Base-by-base conservation (phyloP, 2,888 invertebrate species). In the Synergus japonicus region DNA sequence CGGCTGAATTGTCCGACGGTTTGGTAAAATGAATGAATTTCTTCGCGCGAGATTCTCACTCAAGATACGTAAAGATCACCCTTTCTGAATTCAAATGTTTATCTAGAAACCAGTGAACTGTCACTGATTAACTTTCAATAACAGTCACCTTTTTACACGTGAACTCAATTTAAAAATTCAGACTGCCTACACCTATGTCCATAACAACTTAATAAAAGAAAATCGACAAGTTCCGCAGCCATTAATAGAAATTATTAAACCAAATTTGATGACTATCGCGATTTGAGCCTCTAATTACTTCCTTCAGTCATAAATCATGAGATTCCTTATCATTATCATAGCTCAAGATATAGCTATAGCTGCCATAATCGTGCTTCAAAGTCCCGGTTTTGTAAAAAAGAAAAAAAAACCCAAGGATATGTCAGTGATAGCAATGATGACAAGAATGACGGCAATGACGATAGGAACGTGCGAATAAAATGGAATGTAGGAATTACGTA, bases 401-500 rank as follows among this genome's bases (percentile, higher is more conserved):
- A 69, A 29, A 29, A 29, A 29, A n/a, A 69, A 54, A 46, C 9
- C 37, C 5, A 49, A 41, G 43, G n/a, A 41, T 66, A 66, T 66
- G 43, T 66, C 4, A 44, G 18, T 44, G 66, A 18, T 44, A n/a
- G 43, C 10, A n/a, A 18, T 10, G 18, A 66, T 18, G 66, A 66
- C 10, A n/a, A 44, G 66, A 66, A 66, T 43, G 66, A 18, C 18
- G 29, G 54, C 41, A 15, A 73, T 58, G 73, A 41, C 54, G 18
- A 18, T 73, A 54, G 54, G 54, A 18, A 18, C 10, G 73, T 73
- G 54, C 73, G 37, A 73, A 73, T 41, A 54, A 54, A 58, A 58
- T 58, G 37, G 37, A 73, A 37, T 73, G 41, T 73, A 58, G 41
- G 41, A 73, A 54, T 73, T 73, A 73, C 73, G 54, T 49, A 37